Base-by-base conservation (phyloP, 2,888 invertebrate genomes). In the Limnephilus auricula region DNA sequence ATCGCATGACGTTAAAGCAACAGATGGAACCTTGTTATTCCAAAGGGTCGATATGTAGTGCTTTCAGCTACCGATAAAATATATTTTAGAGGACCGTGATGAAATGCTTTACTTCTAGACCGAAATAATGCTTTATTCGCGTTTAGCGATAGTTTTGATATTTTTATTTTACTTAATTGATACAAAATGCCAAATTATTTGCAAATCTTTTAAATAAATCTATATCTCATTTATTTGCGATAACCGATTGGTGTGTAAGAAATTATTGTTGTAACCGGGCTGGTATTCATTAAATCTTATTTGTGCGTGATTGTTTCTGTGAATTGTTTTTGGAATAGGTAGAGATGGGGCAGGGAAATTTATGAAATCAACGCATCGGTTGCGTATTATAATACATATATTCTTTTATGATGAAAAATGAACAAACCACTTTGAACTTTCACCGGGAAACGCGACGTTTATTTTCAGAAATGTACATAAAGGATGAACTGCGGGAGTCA, bases 151-250 rank as follows among this genome's bases (percentile, higher is more conserved):
- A 65, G 30, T 85, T 85, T 85, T 85, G 85, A 85, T 37, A 37
- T 82, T 82, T 32, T 82, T 32, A 32, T 82, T 82, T 82, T 31
- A 82, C 82, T 82, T 65, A 32, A n/a, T 82, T 86, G 45, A 40
- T 86, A 86, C 85, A 40, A 86, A 86, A 86, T 86, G 85, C 85
- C 85, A 86, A 86, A 86, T 86, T 86, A 40, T 86, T 86, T 86
- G 85, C 85, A 45, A 40, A 45, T n/a, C 15, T 18, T 82, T 65
- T 65, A 65, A 65, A 65, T 65, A 65, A 65, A 65, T 65, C 65
- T 25, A 25, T 65, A 45, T 45, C 45, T 45, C 13, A 45, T 65
- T 65, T 25, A 65, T 5, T 65, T 65, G 65, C 65, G 65, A 65
- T 65, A n/a, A 65, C 15, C 45, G 45, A 45, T 65, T 65, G 25